Conservation (phyloP, 2,113 vertebrate genomes). For the Falcunculus frontatus region DNA sequence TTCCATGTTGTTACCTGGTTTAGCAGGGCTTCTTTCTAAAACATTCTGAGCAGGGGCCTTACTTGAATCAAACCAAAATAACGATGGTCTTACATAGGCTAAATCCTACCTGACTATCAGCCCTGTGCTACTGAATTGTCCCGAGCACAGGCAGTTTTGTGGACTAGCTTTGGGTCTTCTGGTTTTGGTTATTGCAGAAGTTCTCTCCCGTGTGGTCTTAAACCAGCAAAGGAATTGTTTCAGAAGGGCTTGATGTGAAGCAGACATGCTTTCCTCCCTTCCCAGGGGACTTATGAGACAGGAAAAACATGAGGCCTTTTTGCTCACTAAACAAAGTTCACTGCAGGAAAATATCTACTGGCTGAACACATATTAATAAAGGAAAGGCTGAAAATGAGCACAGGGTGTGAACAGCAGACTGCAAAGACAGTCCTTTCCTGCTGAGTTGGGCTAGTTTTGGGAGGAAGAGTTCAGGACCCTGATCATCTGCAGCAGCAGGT, state of each 20-base stretch:
- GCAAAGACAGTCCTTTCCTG: background rate
- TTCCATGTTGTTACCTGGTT: background rate
- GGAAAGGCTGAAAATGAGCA: background rate
- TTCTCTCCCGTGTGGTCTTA: constrained; percentile 8
- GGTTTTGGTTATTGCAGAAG: background rate
- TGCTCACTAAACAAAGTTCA: background rate
- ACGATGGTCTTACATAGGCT: background rate
- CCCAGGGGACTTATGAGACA: background rate
- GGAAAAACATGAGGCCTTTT: background rate
- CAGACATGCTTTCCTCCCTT: constrained; percentile 7
- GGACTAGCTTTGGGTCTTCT: background rate
- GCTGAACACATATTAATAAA: background rate
- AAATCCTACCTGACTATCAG: background rate
- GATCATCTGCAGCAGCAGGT: background rate
- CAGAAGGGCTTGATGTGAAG: constrained; percentile 29
- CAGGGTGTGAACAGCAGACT: background rate
- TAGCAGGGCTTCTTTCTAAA: background rate
- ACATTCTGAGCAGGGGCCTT: background rate
- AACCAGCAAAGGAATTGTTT: background rate
- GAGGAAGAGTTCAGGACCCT: background rate
- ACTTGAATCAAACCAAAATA: background rate
- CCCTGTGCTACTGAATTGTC: background rate
- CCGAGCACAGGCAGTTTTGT: background rate
- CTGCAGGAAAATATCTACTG: background rate
- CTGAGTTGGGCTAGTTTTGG: rapidly evolving